Conservation (phyloP, 1,140 invertebrate species). For the Drosophila persimilis region DNA sequence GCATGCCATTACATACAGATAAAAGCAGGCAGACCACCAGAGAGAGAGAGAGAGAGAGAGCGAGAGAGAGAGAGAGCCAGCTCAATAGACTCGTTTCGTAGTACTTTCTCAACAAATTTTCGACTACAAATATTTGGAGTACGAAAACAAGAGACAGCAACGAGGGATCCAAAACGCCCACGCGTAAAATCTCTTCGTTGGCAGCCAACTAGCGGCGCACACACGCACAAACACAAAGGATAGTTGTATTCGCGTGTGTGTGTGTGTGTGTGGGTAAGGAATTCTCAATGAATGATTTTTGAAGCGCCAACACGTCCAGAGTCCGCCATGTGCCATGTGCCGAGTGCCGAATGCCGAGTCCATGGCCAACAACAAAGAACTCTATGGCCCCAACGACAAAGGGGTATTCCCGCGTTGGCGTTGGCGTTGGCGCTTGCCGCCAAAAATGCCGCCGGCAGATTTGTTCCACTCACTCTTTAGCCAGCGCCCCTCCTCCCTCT, state of each 20-base stretch:
- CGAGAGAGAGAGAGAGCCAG: conserved; percentile 10
- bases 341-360: conserved; percentile 35
- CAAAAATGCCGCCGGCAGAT: conserved; percentile 65
- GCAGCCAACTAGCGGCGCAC: conserved; percentile 52
- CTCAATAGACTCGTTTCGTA: conserved; percentile 48
- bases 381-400: conserved; percentile 23
- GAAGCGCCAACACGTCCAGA: conserved; percentile 48
- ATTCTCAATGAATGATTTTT: conserved; percentile 78
- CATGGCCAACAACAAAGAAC: conserved; percentile 19
- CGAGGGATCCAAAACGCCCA: conserved; percentile 50
- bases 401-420: conserved; percentile 6
- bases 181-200: conserved; percentile 65
- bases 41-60: conserved; percentile 12
- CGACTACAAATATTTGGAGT: conserved; percentile 77
- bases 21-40: conserved; percentile 2
- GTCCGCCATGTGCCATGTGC: conserved; percentile 15
- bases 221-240: conserved; percentile 33
- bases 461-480: conserved; percentile 4
- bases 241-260: conserved; percentile 1
- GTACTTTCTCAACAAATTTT: conserved; percentile 70
- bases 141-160: conserved; percentile 66
- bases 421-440: conserved; percentile 70
- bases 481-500: background rate
- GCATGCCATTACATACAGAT: conserved; percentile 17
- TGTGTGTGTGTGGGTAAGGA: conserved; percentile 22